Evolutionary conservation across 2,113 vertebrate species (phyloP), one percentile per base, ranked within the genome.

Genomic region (Tympanuchus pallidicinctus): DNA sequence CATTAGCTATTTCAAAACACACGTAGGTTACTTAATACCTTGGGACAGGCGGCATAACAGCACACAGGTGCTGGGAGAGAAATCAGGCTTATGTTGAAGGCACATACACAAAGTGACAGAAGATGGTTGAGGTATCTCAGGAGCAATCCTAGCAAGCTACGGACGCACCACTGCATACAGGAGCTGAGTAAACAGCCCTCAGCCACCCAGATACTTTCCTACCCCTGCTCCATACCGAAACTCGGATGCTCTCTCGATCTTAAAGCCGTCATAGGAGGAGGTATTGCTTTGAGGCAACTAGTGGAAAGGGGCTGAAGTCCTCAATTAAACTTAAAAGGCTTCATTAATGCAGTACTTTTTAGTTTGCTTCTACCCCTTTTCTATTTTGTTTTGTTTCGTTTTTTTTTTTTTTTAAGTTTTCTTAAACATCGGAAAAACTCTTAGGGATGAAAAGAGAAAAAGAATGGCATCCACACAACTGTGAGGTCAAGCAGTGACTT

Each of bases 1-100:
- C 76, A 36, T 71, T 66, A 93, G 42, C 38, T 90, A 67, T 96
- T 96, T 96, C 96, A 94, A 96, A 96, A 96, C 1, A 1, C 61
- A 30, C 1, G 1, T 40, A 83, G 50, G 43, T 96, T 96, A 93
- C 93, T 60, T 69, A 88, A 93, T 21, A 76, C 28, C 88, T 78
- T 5, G 1, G 88, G 82, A 93, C 80, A 93, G 65, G 80, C 27
- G 8, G 61, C 43, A 4, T 14, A 76, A 30, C 73, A 88, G 42
- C 34, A 54, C 14, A 28, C 10, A 47, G 79, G 65, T 71, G 45
- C 72, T 77, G 72, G 75, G 64, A 84, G 64, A 77, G 59, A 34
- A 63, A 71, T 50, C 16, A 80, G 34, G 11, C 28, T 60, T 11
- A 54, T 60, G 20, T 32, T 83, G 32, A 92, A 88, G 86, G 78